A percentile compares a stretch with the other conserved stretches of the same genome.
These are phyloP conservation scores for Aspiorhynchus laticeps DNA, from an alignment of 2,113 vertebrate species.

Conservation along the genomic window DNA sequence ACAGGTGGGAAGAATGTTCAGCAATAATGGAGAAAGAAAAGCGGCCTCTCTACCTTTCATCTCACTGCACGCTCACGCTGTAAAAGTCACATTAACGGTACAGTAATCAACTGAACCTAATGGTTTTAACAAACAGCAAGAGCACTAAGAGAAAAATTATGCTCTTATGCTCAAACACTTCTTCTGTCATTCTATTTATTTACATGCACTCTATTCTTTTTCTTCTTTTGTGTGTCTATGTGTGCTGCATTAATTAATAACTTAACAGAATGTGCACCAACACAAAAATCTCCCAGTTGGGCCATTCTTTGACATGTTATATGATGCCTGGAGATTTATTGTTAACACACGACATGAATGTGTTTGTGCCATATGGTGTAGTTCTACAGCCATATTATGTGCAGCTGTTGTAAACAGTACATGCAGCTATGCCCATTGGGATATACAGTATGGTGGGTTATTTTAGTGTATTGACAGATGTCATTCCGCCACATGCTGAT, in stretches of 20 bases:
- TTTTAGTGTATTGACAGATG: slow-evolving; percentile 18
- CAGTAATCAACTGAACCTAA: slow-evolving; percentile 3
- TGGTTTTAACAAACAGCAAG: slow-evolving; percentile 5
- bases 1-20: slow-evolving; percentile 1
- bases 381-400: neutral
- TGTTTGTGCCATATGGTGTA: neutral
- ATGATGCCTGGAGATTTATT: neutral
- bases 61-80: neutral
- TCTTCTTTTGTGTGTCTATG: neutral
- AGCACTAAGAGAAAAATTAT: neutral
- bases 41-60: neutral
- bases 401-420: slow-evolving; percentile 29
- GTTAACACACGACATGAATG: neutral
- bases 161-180: neutral
- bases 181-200: neutral
- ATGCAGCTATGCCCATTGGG: slow-evolving; percentile 6
- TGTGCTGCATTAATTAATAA: slow-evolving; percentile 19
- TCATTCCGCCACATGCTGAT: slow-evolving; percentile 2
- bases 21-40: neutral
- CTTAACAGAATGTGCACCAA: neutral
- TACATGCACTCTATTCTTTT: neutral
- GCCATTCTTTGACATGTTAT: slow-evolving; percentile 11
- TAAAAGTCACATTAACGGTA: neutral
- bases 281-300: slow-evolving; percentile 17
- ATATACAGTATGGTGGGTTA: slow-evolving; percentile 17